phyloP scores from a whole-genome alignment of 1,140 invertebrate species.

The Aphis craccivora region DNA sequence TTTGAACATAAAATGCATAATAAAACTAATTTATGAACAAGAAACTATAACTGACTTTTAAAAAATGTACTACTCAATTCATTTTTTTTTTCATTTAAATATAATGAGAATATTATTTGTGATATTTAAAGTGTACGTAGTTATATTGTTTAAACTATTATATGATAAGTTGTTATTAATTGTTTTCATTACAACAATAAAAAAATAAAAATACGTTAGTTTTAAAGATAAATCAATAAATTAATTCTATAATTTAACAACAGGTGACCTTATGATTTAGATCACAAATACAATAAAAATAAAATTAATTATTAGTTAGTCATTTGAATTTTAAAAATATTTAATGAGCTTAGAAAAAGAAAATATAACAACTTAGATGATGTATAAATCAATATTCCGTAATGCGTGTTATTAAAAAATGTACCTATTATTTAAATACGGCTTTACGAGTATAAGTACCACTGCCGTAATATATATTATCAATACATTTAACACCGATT shows the following conservation, averaged over 20 bases:
- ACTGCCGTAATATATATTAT: neutral
- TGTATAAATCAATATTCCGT: neutral
- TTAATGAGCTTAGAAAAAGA: neutral
- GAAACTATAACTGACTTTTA: constrained; percentile 28
- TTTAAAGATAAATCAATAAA: neutral
- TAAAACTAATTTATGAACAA: constrained; percentile 44
- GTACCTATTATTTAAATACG: neutral
- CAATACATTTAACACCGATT: no score
- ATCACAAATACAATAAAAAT: neutral
- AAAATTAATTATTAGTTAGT: neutral
- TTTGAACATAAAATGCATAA: constrained; percentile 38
- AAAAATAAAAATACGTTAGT: neutral
- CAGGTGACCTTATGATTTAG: neutral
- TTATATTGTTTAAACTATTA: neutral
- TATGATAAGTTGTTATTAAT: neutral
- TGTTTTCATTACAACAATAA: neutral
- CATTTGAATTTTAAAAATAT: neutral
- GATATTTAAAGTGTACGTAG: neutral
- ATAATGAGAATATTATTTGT: neutral
- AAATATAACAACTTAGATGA: neutral
- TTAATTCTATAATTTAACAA: neutral
- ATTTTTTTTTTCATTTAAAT: neutral
- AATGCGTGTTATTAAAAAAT: neutral
- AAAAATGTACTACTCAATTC: neutral
- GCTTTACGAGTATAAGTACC: no score